A percentile compares a stretch with the other conserved stretches of the same genome.
Evolutionary conservation across 2,888 invertebrate species (phyloP).

Genomic region (Carabus problematicus): DNA sequence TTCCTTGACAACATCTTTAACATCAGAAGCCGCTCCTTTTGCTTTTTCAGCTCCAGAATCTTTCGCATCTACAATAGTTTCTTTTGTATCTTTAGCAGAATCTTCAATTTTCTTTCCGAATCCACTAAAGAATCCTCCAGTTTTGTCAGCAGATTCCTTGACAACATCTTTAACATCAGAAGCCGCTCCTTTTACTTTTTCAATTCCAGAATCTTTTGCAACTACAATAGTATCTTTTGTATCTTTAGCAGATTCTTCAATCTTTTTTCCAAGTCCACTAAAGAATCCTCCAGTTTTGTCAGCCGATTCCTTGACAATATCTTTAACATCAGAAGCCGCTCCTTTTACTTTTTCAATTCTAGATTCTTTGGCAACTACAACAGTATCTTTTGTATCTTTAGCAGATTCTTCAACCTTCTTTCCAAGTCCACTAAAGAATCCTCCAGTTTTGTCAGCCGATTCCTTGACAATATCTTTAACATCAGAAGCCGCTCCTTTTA

Average conservation of each 20-base stretch:
- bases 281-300: constrained; percentile 53
- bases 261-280: constrained; percentile 44
- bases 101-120: constrained; percentile 44
- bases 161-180: constrained; percentile 44
- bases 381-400: constrained; percentile 14
- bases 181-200: constrained; percentile 29
- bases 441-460: constrained; percentile 1
- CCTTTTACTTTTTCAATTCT: constrained; percentile 35
- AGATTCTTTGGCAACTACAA: constrained; percentile 18
- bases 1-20: constrained; percentile 23
- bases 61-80: constrained; percentile 26
- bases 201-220: constrained; percentile 20
- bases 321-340: constrained; percentile 45
- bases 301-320: constrained; percentile 56
- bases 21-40: constrained; percentile 35
- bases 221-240: constrained; percentile 20
- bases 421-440: not conserved
- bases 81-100: constrained; percentile 42
- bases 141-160: constrained; percentile 45
- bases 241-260: constrained; percentile 26
- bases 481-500: constrained; percentile 38
- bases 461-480: not conserved
- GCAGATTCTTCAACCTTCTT: constrained; percentile 13
- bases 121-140: constrained; percentile 43
- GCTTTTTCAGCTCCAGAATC: constrained; percentile 17